Base-by-base conservation (phyloP, 2,113 vertebrate genomes). In the Cyanoramphus novaezelandiae region DNA sequence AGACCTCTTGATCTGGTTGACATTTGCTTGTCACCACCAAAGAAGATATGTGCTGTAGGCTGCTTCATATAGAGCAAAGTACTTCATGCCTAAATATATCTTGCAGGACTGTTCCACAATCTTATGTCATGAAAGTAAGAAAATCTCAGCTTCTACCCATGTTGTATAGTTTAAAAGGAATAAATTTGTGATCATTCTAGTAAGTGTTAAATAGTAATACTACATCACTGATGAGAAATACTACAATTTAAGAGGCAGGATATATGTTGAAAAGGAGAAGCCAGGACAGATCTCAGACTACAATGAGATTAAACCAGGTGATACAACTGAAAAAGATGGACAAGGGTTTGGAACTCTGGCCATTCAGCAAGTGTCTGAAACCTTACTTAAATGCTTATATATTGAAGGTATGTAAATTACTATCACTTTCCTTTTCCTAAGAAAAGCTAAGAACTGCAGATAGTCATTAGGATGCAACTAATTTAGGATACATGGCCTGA, bases 51-150 rank as follows among this genome's bases (percentile, higher is more conserved):
- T 87, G 74, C 84, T 75, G 33, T 72, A 90, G 84, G 50, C 69
- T 95, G 44, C 82, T 91, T 82, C 94, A 79, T 64, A 76, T 59
- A 89, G 77, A 90, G 74, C 69, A 92, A n/a, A 83, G 80, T 53
- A 57, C 59, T 90, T 88, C 12, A 33, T 89, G n/a, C 43, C 69
- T 84, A 89, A 86, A 87, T 59, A 44, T 37, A 82, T 71, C 65
- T 84, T 60, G 46, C 78, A 72, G 47, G 52, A 52, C 20, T 91
- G 52, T 90, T 93, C 21, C 65, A 64, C 82, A 78, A 82, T 79
- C 82, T 50, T 65, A 0, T 91, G 70, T 31, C 86, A 89, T 33
- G 67, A 91, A 91, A 76, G 23, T 4, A 46, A 50, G 77, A 76
- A 79, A 47, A 47, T 76, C 27, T 64, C 46, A 43, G 13, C 29